phyloP scores from a whole-genome alignment of 2,797 vertebrate genomes.

The Gymnoscopelus microlampas region DNA sequence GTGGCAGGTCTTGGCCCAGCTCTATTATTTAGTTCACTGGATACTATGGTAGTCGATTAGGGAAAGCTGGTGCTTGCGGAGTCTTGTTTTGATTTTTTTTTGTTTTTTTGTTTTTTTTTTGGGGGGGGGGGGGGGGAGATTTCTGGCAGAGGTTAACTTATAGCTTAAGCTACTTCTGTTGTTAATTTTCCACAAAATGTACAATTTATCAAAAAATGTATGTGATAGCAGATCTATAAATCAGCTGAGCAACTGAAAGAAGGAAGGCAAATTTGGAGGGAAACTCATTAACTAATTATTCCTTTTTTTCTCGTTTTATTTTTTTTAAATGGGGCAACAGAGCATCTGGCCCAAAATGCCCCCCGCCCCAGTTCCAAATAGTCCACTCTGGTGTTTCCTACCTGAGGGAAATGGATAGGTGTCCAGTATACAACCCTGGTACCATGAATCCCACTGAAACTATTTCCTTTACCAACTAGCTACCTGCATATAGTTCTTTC shows the following conservation, averaged over 20 bases:
- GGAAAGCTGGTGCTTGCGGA: background rate
- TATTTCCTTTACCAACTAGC: conserved; percentile 5
- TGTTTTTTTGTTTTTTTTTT: background rate
- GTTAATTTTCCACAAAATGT: conserved; percentile 12
- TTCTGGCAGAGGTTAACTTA: background rate
- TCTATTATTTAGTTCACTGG: background rate
- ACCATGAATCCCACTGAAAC: background rate
- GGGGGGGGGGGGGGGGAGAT: background rate
- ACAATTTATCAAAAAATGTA: conserved; percentile 28
- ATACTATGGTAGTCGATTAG: background rate
- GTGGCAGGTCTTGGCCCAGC: background rate
- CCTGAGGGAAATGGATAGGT: conserved; percentile 22
- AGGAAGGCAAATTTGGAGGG: background rate
- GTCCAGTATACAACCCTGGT: conserved; percentile 19
- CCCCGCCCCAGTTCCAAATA: conserved; percentile 17
- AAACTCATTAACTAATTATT: background rate
- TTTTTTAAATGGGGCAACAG: background rate
- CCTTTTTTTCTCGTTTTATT: background rate
- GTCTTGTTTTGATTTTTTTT: background rate
- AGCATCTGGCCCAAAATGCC: conserved; percentile 23
- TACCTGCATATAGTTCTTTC: conserved; percentile 12
- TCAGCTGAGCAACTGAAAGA: background rate
- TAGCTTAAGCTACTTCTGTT: conserved; percentile 6
- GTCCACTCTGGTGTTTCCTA: conserved; percentile 25
- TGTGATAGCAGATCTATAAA: conserved; percentile 21